Evolutionary conservation across 1,140 invertebrate species (phyloP), one percentile per base, ranked within the genome.

Genomic region (Dendrolimus kikuchii): DNA sequence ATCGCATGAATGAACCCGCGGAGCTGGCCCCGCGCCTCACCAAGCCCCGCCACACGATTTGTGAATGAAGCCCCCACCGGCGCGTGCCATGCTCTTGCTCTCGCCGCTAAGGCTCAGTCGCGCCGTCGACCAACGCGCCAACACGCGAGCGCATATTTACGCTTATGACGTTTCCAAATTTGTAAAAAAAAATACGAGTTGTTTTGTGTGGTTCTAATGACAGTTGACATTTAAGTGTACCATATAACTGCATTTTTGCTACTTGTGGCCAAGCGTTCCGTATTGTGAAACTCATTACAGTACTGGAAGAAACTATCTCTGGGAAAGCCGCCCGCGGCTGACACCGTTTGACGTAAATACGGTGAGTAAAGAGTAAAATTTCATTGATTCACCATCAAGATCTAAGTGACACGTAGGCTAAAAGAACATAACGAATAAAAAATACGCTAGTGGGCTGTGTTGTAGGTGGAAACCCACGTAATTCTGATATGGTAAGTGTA

Each of bases 1-100:
- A 61, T 64, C 57, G 69, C 66, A 79, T 85, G 79, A 82, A 80
- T 84, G 81, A 69, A 67, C 63, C 63, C 55, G 57, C 54, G 56
- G 55, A 57, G 57, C 50, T 59, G 57, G 62, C 66, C 53, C 67
- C 64, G 51, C 55, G 51, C 61, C 9, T 46, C 66, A 40, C 67
- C 48, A 51, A 58, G 54, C 76, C 71, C 78, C 78, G 71, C 77
- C 77, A 73, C 71, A 71, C 66, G 68, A 59, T 76, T 81, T 81
- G 77, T 85, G 81, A 85, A 85, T 85, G 81, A 82, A 82, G 71
- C 65, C 75, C 71, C 73, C 77, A 71, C 69, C 73, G 79, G 77
- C 81, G 77, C 78, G 79, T 81, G 81, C 80, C 62, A 58, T 57
- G 54, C 44, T 58, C 75, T 69, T 63, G 69, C 60, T 66, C 38